Evolutionary conservation across 2,797 vertebrate species (phyloP).

Genomic region (Acanthis flammea): DNA sequence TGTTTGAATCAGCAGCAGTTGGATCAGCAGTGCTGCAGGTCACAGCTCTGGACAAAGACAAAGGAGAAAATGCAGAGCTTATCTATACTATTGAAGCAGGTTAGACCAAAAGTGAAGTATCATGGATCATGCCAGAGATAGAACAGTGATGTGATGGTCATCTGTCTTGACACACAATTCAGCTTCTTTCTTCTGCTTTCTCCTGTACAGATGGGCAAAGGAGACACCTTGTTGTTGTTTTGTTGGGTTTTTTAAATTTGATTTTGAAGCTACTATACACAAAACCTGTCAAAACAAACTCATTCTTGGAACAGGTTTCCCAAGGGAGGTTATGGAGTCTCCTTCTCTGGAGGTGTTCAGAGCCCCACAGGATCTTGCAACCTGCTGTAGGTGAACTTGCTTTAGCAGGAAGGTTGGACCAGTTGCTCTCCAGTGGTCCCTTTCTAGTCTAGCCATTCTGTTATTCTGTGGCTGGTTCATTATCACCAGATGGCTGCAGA

Average conservation of each 20-base stretch:
- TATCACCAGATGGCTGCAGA: neutral
- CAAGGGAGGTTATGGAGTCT: neutral
- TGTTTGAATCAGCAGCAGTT: constrained; percentile 93
- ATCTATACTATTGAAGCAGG: constrained; percentile 93
- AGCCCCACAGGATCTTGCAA: neutral
- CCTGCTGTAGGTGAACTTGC: neutral
- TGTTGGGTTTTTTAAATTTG: neutral
- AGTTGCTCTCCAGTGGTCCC: neutral
- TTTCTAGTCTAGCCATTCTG: neutral
- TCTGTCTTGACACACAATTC: neutral
- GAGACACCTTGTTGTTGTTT: neutral
- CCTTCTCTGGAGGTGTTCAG: neutral
- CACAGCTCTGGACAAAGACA: constrained; percentile 95
- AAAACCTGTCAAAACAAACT: neutral
- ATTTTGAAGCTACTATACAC: neutral
- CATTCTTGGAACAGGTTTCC: neutral
- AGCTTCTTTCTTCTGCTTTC: neutral
- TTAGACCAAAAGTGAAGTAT: constrained; percentile 41
- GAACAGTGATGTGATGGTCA: neutral
- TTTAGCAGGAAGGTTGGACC: neutral
- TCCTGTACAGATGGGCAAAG: neutral
- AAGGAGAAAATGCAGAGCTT: constrained; percentile 93
- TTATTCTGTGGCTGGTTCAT: neutral
- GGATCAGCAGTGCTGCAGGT: constrained; percentile 94
- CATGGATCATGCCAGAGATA: neutral